Evolutionary conservation across 2,113 vertebrate genomes (phyloP).

Genomic region (Syrrhaptes paradoxus): DNA sequence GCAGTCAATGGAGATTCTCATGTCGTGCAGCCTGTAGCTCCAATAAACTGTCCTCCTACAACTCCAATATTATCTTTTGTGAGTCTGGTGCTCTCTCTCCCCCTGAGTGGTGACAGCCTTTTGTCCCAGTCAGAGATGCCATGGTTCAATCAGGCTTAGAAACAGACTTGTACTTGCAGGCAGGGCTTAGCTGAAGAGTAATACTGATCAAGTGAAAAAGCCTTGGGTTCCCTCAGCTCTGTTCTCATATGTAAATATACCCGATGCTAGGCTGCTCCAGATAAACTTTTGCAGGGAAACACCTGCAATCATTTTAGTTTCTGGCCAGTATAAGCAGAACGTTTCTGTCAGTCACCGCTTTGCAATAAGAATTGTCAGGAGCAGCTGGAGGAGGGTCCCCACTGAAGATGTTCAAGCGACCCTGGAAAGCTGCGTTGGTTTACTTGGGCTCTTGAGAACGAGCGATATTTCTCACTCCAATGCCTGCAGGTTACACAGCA

Average conservation of each 20-base stretch:
- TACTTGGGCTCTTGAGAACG: not conserved
- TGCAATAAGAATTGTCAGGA: not conserved
- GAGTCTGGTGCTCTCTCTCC: too few relatives aligned
- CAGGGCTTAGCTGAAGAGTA: not conserved
- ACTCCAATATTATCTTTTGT: not conserved
- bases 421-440: not conserved
- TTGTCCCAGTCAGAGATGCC: not conserved
- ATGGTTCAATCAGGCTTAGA: not conserved
- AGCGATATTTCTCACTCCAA: not conserved
- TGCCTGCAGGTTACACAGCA: not conserved
- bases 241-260: not conserved
- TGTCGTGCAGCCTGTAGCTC: not conserved
- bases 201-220: not conserved
- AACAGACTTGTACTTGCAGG: not conserved
- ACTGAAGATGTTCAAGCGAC: not conserved
- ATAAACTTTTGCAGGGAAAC: not conserved
- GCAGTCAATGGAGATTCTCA: not conserved
- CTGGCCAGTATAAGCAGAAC: not conserved
- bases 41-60: not conserved
- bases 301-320: not conserved
- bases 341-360: not conserved
- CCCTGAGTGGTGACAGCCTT: not conserved
- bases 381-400: not conserved
- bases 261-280: not conserved
- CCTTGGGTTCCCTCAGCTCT: not conserved